phyloP scores from a whole-genome alignment of 2,888 invertebrate genomes.

The Thymelicus lineola region DNA sequence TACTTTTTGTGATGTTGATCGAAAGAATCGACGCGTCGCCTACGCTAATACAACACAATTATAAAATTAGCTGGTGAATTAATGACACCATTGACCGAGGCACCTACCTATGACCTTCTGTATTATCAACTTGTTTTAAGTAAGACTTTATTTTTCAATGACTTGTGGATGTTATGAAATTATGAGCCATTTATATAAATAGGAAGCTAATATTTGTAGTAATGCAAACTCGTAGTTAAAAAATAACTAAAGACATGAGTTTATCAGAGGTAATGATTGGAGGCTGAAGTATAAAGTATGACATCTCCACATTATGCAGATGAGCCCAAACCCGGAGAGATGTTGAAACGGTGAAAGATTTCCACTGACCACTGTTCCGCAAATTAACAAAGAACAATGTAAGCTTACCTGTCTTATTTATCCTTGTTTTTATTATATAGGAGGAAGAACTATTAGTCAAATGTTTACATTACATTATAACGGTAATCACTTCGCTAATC shows the following conservation, averaged over 20 bases:
- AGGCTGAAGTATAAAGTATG: too few species aligned
- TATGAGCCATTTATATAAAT: too few species aligned
- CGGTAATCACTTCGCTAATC: not conserved
- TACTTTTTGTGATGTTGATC: conserved; percentile 48
- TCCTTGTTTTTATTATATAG: not conserved
- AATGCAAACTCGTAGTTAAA: too few species aligned
- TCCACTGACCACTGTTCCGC: not conserved
- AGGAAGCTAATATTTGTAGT: too few species aligned
- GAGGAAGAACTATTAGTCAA: not conserved
- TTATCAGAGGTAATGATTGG: too few species aligned
- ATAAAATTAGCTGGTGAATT: conserved; percentile 53
- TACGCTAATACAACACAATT: conserved; percentile 54
- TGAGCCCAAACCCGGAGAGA: too few species aligned
- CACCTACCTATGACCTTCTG: conserved; percentile 49
- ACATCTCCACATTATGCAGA: too few species aligned
- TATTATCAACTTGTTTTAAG: not conserved
- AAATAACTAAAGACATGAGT: too few species aligned
- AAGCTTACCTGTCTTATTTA: not conserved
- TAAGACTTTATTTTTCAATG: not conserved
- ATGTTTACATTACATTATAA: not conserved
- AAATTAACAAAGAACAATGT: not conserved
- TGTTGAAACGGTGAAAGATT: too few species aligned
- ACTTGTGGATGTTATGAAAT: not conserved
- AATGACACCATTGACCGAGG: conserved; percentile 47
- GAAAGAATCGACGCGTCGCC: conserved; percentile 47